A percentile compares a stretch with the other conserved stretches of the same genome.
Conservation (phyloP, 2,113 vertebrate genomes). For the Alexandromys fortis region DNA sequence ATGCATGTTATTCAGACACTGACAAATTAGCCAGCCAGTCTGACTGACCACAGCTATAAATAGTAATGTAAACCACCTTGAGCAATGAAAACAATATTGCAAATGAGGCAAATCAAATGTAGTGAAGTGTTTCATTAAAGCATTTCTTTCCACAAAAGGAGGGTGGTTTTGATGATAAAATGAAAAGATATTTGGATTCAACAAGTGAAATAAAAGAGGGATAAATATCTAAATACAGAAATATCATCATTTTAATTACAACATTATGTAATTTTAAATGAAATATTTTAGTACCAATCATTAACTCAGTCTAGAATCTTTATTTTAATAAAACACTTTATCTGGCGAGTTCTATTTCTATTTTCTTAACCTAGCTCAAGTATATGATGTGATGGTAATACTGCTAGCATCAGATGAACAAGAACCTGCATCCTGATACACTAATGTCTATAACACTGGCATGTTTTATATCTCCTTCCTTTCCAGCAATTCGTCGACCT, state of each 20-base stretch:
- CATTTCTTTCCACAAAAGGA: not conserved
- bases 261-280: not conserved
- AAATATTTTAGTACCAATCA: not conserved
- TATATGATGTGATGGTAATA: not conserved
- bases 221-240: not conserved
- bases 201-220: not conserved
- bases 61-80: not conserved
- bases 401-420: not conserved
- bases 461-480: constrained; percentile 64
- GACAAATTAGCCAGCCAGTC: not conserved
- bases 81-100: constrained; percentile 13
- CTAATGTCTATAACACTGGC: constrained; percentile 48
- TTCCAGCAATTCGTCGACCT: constrained; percentile 12
- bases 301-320: not conserved
- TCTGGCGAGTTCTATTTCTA: not conserved
- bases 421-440: not conserved
- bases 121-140: not conserved
- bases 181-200: not conserved
- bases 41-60: constrained; percentile 2
- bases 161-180: not conserved
- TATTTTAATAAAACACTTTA: not conserved
- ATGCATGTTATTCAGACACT: not conserved
- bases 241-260: not conserved
- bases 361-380: constrained; percentile 5
- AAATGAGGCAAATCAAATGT: constrained; percentile 41